Percentiles rank a stretch among this genome's conserved stretches.
Conservation (phyloP, 2,113 vertebrate genomes). For the Anas platyrhynchos region DNA sequence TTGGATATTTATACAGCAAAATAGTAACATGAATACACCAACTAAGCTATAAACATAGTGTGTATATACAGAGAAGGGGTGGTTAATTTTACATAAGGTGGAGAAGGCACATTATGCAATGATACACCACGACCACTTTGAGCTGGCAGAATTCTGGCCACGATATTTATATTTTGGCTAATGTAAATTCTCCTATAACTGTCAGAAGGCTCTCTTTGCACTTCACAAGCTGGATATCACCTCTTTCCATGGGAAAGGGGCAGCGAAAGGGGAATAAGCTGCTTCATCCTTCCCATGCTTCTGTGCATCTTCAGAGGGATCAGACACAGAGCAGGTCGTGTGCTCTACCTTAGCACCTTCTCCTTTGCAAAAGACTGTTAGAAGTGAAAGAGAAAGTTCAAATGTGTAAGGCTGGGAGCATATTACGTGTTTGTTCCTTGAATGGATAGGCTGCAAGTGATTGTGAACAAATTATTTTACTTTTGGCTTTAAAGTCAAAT, state of each 20-base stretch:
- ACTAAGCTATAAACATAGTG: background rate
- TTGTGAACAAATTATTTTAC: background rate
- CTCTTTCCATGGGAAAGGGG: background rate
- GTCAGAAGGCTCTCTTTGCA: background rate
- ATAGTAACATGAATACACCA: background rate
- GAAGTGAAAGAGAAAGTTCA: background rate
- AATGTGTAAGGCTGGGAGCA: background rate
- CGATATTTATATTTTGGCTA: background rate
- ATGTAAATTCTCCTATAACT: background rate
- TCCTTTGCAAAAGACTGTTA: background rate
- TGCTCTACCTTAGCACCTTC: background rate
- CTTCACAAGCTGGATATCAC: background rate
- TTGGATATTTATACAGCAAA: constrained; percentile 9
- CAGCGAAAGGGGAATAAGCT: background rate
- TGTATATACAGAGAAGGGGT: background rate
- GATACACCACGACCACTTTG: background rate
- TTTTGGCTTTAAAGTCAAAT: background rate
- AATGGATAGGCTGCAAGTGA: background rate
- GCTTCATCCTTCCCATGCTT: background rate
- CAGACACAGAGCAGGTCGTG: background rate
- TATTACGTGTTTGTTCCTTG: background rate
- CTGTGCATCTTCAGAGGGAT: background rate
- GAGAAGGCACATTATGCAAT: background rate
- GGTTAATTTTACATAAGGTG: background rate
- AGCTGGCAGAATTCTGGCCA: background rate